These are phyloP conservation scores for Hippocampus guttulatus DNA, from an alignment of 2,113 vertebrate genomes.

Conservation along the genomic window DNA sequence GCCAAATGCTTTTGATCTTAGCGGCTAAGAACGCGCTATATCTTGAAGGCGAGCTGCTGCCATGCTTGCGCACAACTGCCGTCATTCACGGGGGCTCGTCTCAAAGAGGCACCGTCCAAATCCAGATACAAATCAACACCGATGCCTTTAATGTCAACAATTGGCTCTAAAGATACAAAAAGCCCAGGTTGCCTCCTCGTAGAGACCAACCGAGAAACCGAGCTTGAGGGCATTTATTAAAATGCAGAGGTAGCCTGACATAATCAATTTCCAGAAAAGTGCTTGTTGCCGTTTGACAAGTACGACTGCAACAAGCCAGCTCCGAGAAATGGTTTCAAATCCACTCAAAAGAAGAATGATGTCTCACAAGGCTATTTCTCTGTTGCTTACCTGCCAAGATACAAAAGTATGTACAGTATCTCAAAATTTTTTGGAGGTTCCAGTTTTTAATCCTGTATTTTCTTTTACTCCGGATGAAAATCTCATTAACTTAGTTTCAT, in stretches of 20 bases:
- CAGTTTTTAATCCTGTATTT: no score
- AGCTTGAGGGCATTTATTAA: neutral
- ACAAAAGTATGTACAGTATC: neutral
- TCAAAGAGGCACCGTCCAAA: constrained; percentile 1
- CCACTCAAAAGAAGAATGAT: neutral
- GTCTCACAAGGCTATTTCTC: no score
- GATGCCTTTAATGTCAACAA: neutral
- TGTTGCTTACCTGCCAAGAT: neutral
- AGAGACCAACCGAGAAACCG: neutral
- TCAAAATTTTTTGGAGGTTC: no score
- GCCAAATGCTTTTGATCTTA: constrained; percentile 77
- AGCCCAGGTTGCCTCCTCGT: neutral
- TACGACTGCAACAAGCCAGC: neutral
- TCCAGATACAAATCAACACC: constrained; percentile 11
- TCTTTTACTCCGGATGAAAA: neutral
- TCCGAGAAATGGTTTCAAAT: neutral
- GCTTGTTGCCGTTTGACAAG: neutral
- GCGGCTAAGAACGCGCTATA: constrained; percentile 77
- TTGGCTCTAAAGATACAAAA: neutral
- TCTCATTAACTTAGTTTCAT: neutral
- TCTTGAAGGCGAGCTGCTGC: constrained; percentile 57
- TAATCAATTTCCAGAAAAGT: neutral
- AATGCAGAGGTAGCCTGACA: neutral
- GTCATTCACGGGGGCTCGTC: neutral
- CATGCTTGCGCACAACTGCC: constrained; percentile 25